These are phyloP conservation scores for Danio kyathit DNA, from an alignment of 2,797 vertebrate species.

Conservation along the genomic window DNA sequence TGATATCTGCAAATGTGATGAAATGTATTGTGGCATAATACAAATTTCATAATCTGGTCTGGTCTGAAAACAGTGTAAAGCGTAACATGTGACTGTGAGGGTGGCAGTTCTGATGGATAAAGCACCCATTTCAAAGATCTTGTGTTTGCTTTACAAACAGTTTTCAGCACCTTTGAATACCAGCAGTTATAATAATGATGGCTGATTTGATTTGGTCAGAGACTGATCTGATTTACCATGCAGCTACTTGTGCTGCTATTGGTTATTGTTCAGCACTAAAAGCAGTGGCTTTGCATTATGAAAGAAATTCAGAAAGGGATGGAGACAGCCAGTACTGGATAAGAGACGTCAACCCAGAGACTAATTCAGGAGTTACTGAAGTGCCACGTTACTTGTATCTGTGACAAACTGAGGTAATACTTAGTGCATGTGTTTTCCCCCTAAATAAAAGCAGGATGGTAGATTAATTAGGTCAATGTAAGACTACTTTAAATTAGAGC, in stretches of 20 bases:
- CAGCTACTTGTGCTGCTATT: background rate
- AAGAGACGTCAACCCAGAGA: background rate
- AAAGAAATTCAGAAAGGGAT: background rate
- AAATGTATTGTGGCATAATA: too few relatives aligned
- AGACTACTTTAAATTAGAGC: background rate
- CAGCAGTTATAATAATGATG: background rate
- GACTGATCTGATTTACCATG: background rate
- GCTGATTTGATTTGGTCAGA: constrained; percentile 13
- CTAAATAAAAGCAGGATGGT: background rate
- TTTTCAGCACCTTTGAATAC: background rate
- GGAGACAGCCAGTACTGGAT: background rate
- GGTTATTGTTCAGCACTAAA: background rate
- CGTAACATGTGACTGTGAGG: too few relatives aligned
- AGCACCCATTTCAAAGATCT: background rate
- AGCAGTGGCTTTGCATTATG: background rate
- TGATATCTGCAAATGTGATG: too few relatives aligned
- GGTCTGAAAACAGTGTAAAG: too few relatives aligned
- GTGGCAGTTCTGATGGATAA: too few relatives aligned
- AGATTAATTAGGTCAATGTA: background rate
- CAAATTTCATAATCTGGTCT: too few relatives aligned
- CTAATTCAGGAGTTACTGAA: background rate
- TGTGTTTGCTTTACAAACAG: background rate
- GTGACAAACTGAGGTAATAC: background rate
- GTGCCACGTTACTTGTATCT: background rate
- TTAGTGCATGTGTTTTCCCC: background rate